Conservation (phyloP, 2,888 invertebrate genomes). For the Eristalinus sepulchralis region DNA sequence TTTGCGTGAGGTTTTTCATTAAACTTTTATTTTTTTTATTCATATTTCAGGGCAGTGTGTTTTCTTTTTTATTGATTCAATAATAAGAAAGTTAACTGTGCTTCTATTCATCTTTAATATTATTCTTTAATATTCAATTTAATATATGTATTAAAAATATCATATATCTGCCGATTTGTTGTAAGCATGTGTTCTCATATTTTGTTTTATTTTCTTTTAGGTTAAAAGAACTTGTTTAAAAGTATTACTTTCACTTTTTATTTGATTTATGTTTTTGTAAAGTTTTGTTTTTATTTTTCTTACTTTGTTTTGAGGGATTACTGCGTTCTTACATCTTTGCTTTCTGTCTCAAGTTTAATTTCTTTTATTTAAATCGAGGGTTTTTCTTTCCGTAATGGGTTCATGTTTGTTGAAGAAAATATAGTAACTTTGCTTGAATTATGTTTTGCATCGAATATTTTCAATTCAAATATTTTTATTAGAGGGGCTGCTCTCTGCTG, state of each 20-base stretch:
- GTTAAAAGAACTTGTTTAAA: slow-evolving; percentile 4
- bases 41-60: slow-evolving; percentile 59
- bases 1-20: slow-evolving; percentile 12
- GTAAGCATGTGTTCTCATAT: slow-evolving; percentile 16
- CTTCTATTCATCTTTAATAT: background rate
- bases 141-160: slow-evolving; percentile 11
- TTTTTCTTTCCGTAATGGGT: slow-evolving; percentile 54
- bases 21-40: slow-evolving; percentile 31
- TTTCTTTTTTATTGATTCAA: slow-evolving; percentile 19
- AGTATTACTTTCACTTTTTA: slow-evolving; percentile 14
- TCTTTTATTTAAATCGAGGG: slow-evolving; percentile 53
- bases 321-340: slow-evolving; percentile 39
- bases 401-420: slow-evolving; percentile 39
- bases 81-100: slow-evolving; percentile 18
- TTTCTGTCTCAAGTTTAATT: slow-evolving; percentile 58
- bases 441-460: slow-evolving; percentile 16
- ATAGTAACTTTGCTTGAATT: slow-evolving; percentile 19
- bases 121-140: slow-evolving; percentile 7
- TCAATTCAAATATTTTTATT: slow-evolving; percentile 40
- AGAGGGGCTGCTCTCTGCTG: slow-evolving; percentile 59
- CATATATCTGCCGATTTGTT: slow-evolving; percentile 38
- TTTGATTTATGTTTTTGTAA: slow-evolving; percentile 15
- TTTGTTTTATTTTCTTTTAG: slow-evolving; percentile 6
- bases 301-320: slow-evolving; percentile 42
- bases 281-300: slow-evolving; percentile 8